Conservation (phyloP, 2,888 invertebrate species). For the Pammene fasciana region DNA sequence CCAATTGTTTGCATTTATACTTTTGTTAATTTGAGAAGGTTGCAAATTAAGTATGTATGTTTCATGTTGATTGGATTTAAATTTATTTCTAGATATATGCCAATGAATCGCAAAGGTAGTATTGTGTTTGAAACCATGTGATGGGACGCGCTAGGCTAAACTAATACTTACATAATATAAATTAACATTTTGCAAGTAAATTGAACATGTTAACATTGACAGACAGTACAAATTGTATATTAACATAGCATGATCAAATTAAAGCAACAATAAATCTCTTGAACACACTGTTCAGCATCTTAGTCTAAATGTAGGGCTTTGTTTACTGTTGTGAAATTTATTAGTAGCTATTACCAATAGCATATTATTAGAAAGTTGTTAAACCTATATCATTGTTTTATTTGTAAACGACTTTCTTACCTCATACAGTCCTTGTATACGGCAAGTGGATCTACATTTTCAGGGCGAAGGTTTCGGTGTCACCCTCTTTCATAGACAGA, state of each 20-base stretch:
- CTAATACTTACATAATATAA: slow-evolving; percentile 1
- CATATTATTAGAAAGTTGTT: slow-evolving; percentile 41
- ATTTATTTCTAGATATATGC: not conserved
- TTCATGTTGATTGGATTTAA: not conserved
- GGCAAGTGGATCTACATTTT: no score
- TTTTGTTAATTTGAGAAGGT: slow-evolving; percentile 1
- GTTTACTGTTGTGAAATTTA: slow-evolving; percentile 41
- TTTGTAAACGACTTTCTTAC: slow-evolving; percentile 8
- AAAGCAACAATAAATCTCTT: slow-evolving; percentile 20
- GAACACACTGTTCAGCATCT: slow-evolving; percentile 29
- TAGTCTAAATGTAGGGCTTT: slow-evolving; percentile 28
- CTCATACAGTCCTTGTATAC: not conserved
- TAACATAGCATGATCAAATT: slow-evolving; percentile 18
- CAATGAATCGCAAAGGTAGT: not conserved
- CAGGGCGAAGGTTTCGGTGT: no score
- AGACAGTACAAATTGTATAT: slow-evolving; percentile 33
- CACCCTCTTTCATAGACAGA: no score
- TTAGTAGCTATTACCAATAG: slow-evolving; percentile 37
- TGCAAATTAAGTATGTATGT: slow-evolving; percentile 2
- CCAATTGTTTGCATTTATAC: slow-evolving; percentile 28
- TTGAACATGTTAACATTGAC: slow-evolving; percentile 19
- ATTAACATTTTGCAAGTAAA: slow-evolving; percentile 12
- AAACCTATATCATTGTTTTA: slow-evolving; percentile 31
- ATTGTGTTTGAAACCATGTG: not conserved
- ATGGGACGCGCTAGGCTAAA: not conserved